These are phyloP conservation scores for Trichogramma evanescens DNA, from an alignment of 2,888 invertebrate species.

Conservation along the genomic window DNA sequence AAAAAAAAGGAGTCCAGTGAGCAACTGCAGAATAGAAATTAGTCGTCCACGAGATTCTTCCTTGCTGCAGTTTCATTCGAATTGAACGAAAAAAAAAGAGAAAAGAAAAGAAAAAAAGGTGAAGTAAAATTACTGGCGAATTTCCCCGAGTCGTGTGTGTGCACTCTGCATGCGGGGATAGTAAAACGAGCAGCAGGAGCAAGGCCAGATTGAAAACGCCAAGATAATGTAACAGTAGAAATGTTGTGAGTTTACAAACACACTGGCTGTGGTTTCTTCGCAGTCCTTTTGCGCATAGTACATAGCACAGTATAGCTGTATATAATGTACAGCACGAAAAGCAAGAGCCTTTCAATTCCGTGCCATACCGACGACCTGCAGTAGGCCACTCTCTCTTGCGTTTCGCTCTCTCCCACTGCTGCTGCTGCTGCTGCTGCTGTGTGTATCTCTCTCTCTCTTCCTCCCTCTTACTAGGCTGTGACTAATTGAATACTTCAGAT, in stretches of 20 bases:
- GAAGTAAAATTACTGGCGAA: neutral
- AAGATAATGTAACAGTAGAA: conserved; percentile 2
- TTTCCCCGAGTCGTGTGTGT: neutral
- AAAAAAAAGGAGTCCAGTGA: too few relatives aligned
- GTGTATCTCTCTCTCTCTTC: too few relatives aligned
- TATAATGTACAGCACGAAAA: neutral
- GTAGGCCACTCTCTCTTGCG: too few relatives aligned
- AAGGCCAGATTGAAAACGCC: conserved; percentile 3
- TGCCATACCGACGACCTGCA: neutral
- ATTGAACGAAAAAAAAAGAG: neutral
- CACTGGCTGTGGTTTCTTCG: neutral
- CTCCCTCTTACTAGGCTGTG: neutral
- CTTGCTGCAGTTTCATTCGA: too few relatives aligned
- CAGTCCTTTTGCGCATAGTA: too few relatives aligned
- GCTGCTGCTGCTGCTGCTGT: too few relatives aligned
- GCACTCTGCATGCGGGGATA: neutral
- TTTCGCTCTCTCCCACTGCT: too few relatives aligned
- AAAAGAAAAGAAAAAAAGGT: neutral
- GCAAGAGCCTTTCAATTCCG: conserved; percentile 6
- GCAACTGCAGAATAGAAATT: too few relatives aligned
- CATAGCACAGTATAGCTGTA: too few relatives aligned
- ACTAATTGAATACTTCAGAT: conserved; percentile 20
- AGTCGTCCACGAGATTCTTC: too few relatives aligned
- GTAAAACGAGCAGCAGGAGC: conserved; percentile 5
- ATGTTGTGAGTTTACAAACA: conserved; percentile 1